Evolutionary conservation across 2,113 vertebrate species (phyloP).

Genomic region (Aegotheles bennettii): DNA sequence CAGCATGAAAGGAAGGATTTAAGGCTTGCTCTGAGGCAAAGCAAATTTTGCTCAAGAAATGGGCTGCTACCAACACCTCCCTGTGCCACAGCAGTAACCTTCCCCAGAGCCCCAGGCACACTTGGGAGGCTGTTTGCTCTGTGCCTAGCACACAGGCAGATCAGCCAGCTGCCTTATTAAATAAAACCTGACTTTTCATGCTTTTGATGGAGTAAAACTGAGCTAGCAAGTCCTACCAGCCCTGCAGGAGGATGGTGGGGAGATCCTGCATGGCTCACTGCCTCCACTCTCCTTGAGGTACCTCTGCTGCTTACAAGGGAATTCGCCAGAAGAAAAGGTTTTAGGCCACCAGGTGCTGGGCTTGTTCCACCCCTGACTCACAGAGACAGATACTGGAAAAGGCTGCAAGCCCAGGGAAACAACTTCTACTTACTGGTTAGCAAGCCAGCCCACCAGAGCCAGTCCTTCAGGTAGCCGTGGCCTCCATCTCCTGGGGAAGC

Average conservation of each 20-base stretch:
- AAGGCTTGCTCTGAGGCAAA: not conserved
- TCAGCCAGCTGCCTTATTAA: not conserved
- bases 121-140: not conserved
- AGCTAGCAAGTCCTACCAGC: constrained; percentile 2
- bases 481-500: constrained; percentile 85
- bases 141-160: not conserved
- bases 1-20: not conserved
- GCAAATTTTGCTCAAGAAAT: not conserved
- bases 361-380: not conserved
- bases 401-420: not conserved
- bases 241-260: not conserved
- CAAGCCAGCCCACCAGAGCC: constrained; percentile 95
- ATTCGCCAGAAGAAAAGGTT: not conserved
- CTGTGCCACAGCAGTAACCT: not conserved
- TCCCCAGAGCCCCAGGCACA: accelerated
- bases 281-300: not conserved
- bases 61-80: not conserved
- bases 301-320: not conserved
- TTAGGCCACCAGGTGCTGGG: accelerated
- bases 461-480: constrained; percentile 91
- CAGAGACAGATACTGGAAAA: not conserved
- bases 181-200: not conserved
- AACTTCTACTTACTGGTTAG: constrained; percentile 85
- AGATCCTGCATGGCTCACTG: accelerated
- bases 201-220: not conserved